These are phyloP conservation scores for Nyctibius bracteatus DNA, from an alignment of 2,113 vertebrate genomes.

Conservation along the genomic window DNA sequence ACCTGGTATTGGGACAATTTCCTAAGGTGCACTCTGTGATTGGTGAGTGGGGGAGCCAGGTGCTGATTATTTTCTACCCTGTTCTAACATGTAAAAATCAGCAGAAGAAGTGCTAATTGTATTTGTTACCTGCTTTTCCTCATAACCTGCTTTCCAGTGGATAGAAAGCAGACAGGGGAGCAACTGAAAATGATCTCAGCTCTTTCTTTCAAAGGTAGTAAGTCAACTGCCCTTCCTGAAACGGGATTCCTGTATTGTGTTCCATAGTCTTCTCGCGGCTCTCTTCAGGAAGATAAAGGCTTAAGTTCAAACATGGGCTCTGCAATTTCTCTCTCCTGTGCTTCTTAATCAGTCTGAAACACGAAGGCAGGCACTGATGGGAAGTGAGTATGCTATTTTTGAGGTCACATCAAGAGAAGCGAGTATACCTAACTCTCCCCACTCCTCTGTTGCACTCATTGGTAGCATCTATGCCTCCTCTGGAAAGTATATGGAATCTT, in stretches of 20 bases:
- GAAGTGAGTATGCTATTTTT: neutral
- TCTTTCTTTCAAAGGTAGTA: neutral
- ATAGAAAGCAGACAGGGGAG: neutral
- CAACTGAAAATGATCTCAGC: neutral
- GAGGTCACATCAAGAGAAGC: neutral
- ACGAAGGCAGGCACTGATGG: neutral
- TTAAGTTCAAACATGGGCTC: neutral
- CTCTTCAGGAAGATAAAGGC: neutral
- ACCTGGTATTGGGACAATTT: slow-evolving; percentile 41
- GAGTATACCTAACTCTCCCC: neutral
- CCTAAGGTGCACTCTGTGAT: slow-evolving; percentile 12
- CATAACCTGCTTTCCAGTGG: neutral
- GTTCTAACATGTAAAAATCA: slow-evolving; percentile 37
- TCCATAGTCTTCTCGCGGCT: neutral
- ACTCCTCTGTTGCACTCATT: neutral
- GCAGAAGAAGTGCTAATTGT: neutral
- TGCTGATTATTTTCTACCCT: slow-evolving; percentile 37
- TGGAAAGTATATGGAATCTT: neutral
- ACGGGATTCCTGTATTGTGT: neutral
- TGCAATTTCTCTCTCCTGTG: neutral
- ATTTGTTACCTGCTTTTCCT: neutral
- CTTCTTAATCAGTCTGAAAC: neutral
- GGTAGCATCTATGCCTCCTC: neutral
- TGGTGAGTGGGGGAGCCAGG: slow-evolving; percentile 45
- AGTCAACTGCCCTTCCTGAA: neutral